phyloP scores from a whole-genome alignment of 2,797 vertebrate species.

The Otus scops region DNA sequence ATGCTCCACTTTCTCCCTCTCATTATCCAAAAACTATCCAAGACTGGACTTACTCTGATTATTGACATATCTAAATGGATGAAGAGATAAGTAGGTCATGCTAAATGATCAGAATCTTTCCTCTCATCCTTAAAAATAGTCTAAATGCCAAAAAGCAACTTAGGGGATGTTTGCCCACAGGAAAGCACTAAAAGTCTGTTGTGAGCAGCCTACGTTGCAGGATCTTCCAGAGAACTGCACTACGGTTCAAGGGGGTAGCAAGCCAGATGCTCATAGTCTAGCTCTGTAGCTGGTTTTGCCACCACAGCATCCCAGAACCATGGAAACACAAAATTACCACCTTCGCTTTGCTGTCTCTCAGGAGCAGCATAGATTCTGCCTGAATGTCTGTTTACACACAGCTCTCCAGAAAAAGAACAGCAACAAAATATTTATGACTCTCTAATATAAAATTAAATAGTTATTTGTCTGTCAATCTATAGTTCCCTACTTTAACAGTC shows the following conservation, averaged over 20 bases:
- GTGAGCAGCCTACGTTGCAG: not conserved
- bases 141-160: not conserved
- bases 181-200: not conserved
- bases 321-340: not conserved
- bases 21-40: not conserved
- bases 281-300: not conserved
- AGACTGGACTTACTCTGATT: not conserved
- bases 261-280: fast-evolving
- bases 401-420: not conserved
- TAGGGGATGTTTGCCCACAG: not conserved
- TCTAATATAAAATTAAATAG: not conserved
- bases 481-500: not conserved
- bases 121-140: not conserved
- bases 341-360: not conserved
- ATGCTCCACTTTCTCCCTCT: not conserved
- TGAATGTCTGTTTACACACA: not conserved
- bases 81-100: not conserved
- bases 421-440: not conserved
- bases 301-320: not conserved
- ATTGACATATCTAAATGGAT: not conserved
- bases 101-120: not conserved
- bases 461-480: not conserved
- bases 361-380: not conserved
- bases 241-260: not conserved
- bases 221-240: not conserved